Evolutionary conservation across 2,113 vertebrate species (phyloP), one percentile per base, ranked within the genome.

Genomic region (Dolichotis patagonum): DNA sequence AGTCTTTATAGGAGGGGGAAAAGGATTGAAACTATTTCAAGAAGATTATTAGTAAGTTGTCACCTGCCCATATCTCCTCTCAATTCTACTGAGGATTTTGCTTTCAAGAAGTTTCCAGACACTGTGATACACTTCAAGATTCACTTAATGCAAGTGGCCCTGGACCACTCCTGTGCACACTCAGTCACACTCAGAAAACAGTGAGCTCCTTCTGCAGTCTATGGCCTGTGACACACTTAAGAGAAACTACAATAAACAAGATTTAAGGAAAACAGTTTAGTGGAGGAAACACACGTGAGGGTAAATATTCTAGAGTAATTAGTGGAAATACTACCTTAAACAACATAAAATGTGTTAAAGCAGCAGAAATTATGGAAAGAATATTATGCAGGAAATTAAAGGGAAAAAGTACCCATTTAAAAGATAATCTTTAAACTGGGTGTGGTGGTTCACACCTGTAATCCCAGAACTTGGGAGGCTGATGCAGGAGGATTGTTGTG

Each of bases 41-140:
- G 30, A 60, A 81, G 38, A 17, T 35, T 22, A 77, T 58, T 17
- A 96, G 46, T 52, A 71, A 85, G 60, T 38, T 46, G 16, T 41
- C 46, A 88, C n/a, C 14, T 14, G 16, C 32, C 14, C 67, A 1
- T 24, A 7, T 1, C 20, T n/a, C 10, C 35, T 67, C 43, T 95
- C 67, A 52, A 88, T 73, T 97, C 85, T 62, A 35, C 52, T 60
- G 10, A 60, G 30, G 14, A 78, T 49, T 90, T 90, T 73, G 32
- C 20, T 67, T n/a, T 52, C 22, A 98, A 93, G 28, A 94, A 71
- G 43, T 46, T 88, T 28, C 75, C 80, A 73, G 30, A 83, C 73
- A 88, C 0, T 67, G 46, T 32, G 62, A 54, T 71, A 38, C 4
- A 46, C 11, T 46, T 88, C 46, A 82, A 85, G 65, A 83, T 56